Conservation (phyloP, 2,797 vertebrate genomes). For the Pseudomugil tenellus region DNA sequence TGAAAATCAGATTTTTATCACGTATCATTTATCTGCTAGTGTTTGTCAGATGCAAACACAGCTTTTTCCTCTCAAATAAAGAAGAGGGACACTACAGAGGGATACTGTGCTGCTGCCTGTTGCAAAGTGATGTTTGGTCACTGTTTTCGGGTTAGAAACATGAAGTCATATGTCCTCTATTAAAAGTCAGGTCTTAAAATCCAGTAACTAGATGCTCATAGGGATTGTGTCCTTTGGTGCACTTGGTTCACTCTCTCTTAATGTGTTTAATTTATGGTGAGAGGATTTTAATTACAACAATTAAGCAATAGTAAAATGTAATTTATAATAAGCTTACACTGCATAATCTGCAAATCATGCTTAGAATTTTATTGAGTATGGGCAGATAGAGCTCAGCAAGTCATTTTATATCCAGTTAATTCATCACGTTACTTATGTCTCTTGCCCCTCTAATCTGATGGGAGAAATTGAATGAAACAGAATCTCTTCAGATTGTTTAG, state of each 20-base stretch:
- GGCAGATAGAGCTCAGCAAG: constrained; percentile 12
- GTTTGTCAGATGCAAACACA: not conserved
- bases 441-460: constrained; percentile 8
- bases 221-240: constrained; percentile 10
- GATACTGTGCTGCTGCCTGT: constrained; percentile 9
- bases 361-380: constrained; percentile 20
- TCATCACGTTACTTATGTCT: constrained; percentile 17
- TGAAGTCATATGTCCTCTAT: constrained; percentile 23
- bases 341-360: constrained; percentile 35
- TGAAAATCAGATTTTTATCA: not conserved
- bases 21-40: not conserved
- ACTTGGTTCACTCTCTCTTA: constrained; percentile 4
- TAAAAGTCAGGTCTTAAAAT: constrained; percentile 4
- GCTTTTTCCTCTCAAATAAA: not conserved
- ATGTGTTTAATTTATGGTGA: constrained; percentile 24
- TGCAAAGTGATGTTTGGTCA: constrained; percentile 10
- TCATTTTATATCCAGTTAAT: constrained; percentile 17
- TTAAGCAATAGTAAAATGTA: constrained; percentile 16
- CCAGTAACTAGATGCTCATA: constrained; percentile 3
- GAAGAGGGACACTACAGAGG: constrained; percentile 7
- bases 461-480: constrained; percentile 21
- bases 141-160: constrained; percentile 24
- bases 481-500: not conserved
- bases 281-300: constrained; percentile 24
- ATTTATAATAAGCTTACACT: constrained; percentile 21